Evolutionary conservation across 1,140 invertebrate species (phyloP), one percentile per base, ranked within the genome.

Genomic region (Dreissena rostriformis): DNA sequence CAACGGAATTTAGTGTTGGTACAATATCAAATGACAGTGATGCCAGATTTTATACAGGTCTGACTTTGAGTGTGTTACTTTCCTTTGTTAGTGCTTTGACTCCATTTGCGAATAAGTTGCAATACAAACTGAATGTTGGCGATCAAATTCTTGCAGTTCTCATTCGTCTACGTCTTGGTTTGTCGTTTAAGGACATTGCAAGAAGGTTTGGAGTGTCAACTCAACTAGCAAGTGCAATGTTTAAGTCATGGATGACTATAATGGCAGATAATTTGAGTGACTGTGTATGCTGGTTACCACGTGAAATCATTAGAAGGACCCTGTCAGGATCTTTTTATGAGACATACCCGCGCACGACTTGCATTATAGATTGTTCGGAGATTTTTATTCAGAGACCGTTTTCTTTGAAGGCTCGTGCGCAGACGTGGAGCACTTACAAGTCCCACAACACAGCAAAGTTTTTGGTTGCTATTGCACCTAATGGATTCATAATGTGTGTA

Each of bases 381-480:
- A 24, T 86, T 0, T 77, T 61, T 15, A 86, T 88, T 52, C 86
- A 90, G 78, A 82, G 74, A 55, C 86, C 86, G 22, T 55, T 66
- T 26, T 71, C 77, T 28, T 26, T 77, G 17, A 65, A 66, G 22
- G 63, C 77, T 26, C 61, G 78, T 67, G 49, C 11, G 10, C 55
- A 85, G 24, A 89, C 85, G 22, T 88, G 71, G 53, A 74, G 66
- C 15, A 65, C 17, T 19, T 90, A 88, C 63, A 87, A 88, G 51
- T 28, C 28, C 22, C 80, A 87, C 61, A 86, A 88, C 68, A 88
- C 86, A 28, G 55, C 49, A 17, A 92, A 92, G 70, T 88, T 87
- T 83, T 74, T 92, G 12, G 67, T 92, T 28, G 91, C 82, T 15
- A 91, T 87, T 63, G 88, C 89, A 53, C 91, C 90, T 19, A 87